phyloP scores from a whole-genome alignment of 2,113 vertebrate genomes.

The Vulpes ferrilata region DNA sequence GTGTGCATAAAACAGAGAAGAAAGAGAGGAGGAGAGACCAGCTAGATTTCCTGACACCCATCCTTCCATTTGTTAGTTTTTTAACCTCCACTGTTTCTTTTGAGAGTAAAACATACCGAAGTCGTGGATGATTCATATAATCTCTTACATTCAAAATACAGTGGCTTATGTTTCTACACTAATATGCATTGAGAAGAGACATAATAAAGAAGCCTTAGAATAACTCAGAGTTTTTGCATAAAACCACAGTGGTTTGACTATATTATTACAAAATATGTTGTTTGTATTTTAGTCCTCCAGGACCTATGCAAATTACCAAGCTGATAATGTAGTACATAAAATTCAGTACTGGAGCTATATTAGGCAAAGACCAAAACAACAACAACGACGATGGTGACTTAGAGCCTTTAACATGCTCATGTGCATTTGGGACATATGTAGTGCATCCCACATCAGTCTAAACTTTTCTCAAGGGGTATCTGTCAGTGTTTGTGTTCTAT shows the following conservation, averaged over 20 bases:
- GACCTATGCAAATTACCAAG: slow-evolving; percentile 53
- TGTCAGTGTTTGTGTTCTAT: neutral
- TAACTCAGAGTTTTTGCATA: slow-evolving; percentile 58
- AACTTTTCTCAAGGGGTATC: neutral
- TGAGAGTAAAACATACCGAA: neutral
- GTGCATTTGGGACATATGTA: neutral
- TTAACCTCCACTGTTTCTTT: slow-evolving; percentile 37
- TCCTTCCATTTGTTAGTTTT: neutral
- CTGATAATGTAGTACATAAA: slow-evolving; percentile 40
- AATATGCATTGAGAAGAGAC: slow-evolving; percentile 10
- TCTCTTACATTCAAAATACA: neutral
- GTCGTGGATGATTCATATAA: neutral
- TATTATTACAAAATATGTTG: slow-evolving; percentile 51
- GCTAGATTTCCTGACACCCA: neutral
- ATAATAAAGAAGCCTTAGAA: neutral
- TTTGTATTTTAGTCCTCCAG: slow-evolving; percentile 43
- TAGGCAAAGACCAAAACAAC: neutral
- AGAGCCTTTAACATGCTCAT: neutral
- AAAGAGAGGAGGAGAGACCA: neutral
- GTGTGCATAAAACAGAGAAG: neutral
- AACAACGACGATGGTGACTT: neutral
- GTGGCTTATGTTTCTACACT: neutral
- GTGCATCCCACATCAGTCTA: neutral
- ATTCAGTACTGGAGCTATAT: slow-evolving; percentile 24
- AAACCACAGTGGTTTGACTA: slow-evolving; percentile 17